Evolutionary conservation across 1,140 invertebrate species (phyloP).

Genomic region (Conopomorpha cramerella): DNA sequence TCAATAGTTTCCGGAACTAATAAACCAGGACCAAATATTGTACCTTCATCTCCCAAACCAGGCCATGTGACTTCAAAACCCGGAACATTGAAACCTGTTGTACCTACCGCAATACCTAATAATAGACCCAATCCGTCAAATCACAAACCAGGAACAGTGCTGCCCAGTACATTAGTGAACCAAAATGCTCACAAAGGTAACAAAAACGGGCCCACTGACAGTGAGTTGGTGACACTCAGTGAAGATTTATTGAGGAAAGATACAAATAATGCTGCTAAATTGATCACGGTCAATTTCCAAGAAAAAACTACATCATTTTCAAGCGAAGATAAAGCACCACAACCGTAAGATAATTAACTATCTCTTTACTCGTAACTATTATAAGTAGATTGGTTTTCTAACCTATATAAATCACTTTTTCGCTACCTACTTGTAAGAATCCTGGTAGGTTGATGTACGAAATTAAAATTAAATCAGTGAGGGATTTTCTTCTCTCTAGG

Average conservation of each 20-base stretch:
- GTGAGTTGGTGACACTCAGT: slow-evolving; percentile 68
- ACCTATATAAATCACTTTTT: too few relatives aligned
- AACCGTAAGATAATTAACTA: slow-evolving; percentile 67
- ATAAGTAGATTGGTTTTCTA: too few relatives aligned
- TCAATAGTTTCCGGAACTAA: slow-evolving; percentile 22
- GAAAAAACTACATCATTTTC: slow-evolving; percentile 70
- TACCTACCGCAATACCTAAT: not conserved
- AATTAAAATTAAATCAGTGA: too few relatives aligned
- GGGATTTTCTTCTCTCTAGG: too few relatives aligned
- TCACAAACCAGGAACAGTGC: slow-evolving; percentile 17
- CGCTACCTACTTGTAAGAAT: too few relatives aligned
- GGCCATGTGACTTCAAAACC: not conserved
- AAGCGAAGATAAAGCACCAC: slow-evolving; percentile 70
- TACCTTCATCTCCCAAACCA: not conserved
- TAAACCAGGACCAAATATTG: slow-evolving; percentile 10
- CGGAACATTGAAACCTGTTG: too few relatives aligned
- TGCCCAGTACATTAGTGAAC: slow-evolving; percentile 42
- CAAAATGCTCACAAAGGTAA: slow-evolving; percentile 24
- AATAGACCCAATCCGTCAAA: not conserved
- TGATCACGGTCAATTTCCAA: slow-evolving; percentile 72
- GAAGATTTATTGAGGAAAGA: slow-evolving; percentile 75
- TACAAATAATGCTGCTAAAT: slow-evolving; percentile 68
- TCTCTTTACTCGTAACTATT: too few relatives aligned
- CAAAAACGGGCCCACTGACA: slow-evolving; percentile 41
- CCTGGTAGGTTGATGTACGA: too few relatives aligned